Percentiles rank a stretch among this genome's conserved stretches.
Evolutionary conservation across 2,113 vertebrate genomes (phyloP).

Genomic region (Cottus gobio): DNA sequence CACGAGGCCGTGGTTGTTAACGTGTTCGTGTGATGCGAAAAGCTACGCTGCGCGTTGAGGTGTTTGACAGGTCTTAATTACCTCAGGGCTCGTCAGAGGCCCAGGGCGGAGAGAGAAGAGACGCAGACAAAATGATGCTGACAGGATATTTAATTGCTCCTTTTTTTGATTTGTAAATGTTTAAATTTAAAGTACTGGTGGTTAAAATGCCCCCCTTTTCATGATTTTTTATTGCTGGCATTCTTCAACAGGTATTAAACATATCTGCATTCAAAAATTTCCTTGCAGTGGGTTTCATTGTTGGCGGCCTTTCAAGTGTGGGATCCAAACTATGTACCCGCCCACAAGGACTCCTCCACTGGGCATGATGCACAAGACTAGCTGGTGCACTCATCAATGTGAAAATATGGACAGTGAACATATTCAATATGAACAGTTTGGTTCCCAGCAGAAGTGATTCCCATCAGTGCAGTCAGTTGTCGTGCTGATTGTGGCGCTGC

Average conservation of each 20-base stretch:
- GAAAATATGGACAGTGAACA: background rate
- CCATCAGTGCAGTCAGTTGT: too few species aligned
- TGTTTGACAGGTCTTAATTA: slow-evolving; percentile 86
- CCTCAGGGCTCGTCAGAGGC: slow-evolving; percentile 70
- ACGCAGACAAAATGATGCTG: background rate
- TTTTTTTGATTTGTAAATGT: background rate
- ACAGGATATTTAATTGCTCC: background rate
- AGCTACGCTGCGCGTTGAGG: slow-evolving; percentile 34
- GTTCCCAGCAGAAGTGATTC: background rate
- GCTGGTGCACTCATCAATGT: background rate
- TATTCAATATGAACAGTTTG: background rate
- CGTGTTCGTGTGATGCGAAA: slow-evolving; percentile 36
- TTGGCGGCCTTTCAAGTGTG: background rate
- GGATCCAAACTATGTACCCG: background rate
- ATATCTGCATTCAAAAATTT: background rate
- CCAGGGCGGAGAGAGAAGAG: slow-evolving; percentile 28
- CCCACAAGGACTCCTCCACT: background rate
- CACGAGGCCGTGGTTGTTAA: slow-evolving; percentile 60
- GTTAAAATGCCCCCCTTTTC: background rate
- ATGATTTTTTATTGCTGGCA: background rate
- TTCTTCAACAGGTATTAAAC: background rate
- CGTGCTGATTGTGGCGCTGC: too few species aligned
- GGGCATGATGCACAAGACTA: background rate
- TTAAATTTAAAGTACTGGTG: background rate
- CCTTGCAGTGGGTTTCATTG: background rate